These are phyloP conservation scores for Anas platyrhynchos DNA, from an alignment of 2,113 vertebrate genomes.

Conservation along the genomic window DNA sequence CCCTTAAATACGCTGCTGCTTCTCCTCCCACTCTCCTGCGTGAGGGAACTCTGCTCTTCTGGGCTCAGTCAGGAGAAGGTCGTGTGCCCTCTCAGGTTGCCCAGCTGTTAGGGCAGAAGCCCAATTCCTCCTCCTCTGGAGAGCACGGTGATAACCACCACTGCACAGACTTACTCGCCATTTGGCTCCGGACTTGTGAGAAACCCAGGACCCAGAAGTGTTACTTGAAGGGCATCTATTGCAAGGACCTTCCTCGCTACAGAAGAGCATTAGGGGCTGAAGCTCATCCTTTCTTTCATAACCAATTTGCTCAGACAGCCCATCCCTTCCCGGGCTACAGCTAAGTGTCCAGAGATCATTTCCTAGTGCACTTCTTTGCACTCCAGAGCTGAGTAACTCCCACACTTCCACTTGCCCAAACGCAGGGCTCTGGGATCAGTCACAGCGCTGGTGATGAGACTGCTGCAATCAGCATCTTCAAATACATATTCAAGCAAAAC, in stretches of 20 bases:
- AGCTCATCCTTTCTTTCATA: not conserved
- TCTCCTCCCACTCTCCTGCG: not conserved
- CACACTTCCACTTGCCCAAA: not conserved
- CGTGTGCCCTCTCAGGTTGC: not conserved
- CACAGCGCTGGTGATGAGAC: not conserved
- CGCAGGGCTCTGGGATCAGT: not conserved
- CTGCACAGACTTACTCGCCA: fast-evolving
- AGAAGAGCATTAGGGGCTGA: not conserved
- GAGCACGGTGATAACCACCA: fast-evolving
- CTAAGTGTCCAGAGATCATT: not conserved
- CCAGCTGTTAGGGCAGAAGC: not conserved
- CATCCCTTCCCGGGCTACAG: not conserved
- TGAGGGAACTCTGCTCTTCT: not conserved
- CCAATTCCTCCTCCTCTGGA: not conserved
- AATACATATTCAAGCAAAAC: not conserved
- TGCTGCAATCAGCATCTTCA: not conserved
- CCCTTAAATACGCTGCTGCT: not conserved
- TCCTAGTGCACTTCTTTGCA: not conserved
- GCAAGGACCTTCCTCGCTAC: not conserved
- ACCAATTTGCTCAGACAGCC: not conserved
- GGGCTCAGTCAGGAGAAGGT: not conserved
- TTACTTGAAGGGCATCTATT: not conserved
- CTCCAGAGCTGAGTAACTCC: not conserved
- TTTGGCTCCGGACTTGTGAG: not conserved
- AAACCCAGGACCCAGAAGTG: not conserved